Percentiles rank a stretch among this genome's conserved stretches.
Conservation (phyloP, 2,888 invertebrate genomes). For the Watsonalla cultraria region DNA sequence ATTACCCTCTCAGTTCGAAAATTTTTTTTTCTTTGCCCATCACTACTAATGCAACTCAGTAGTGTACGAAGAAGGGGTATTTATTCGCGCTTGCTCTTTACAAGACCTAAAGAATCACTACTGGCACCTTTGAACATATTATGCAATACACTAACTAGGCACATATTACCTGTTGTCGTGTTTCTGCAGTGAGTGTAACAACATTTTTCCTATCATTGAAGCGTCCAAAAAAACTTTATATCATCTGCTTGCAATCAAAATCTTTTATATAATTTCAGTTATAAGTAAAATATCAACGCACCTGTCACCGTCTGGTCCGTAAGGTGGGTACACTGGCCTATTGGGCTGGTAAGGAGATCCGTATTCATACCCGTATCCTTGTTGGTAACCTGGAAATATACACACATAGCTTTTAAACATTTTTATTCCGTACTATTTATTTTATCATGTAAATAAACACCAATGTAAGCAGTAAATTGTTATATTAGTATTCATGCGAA, state of each 20-base stretch:
- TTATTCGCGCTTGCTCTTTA: background rate
- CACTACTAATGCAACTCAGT: too few relatives aligned
- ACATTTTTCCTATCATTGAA: too few relatives aligned
- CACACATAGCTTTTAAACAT: background rate
- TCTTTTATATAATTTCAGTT: too few relatives aligned
- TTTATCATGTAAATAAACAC: background rate
- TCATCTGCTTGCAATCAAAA: too few relatives aligned
- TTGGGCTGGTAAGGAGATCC: slow-evolving; percentile 83
- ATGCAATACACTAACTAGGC: too few relatives aligned
- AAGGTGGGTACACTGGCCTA: slow-evolving; percentile 89
- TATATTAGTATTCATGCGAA: background rate
- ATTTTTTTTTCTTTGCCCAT: too few relatives aligned
- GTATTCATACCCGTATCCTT: slow-evolving; percentile 83
- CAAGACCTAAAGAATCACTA: background rate
- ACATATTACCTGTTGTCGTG: too few relatives aligned
- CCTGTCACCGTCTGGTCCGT: slow-evolving; percentile 85
- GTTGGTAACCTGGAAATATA: slow-evolving; percentile 77
- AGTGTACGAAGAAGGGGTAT: too few relatives aligned
- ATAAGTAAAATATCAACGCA: slow-evolving; percentile 37
- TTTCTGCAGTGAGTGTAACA: too few relatives aligned
- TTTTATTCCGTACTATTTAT: slow-evolving; percentile 14
- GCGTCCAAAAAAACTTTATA: too few relatives aligned
- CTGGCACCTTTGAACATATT: too few relatives aligned
- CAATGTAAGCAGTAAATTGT: background rate
- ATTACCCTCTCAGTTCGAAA: too few relatives aligned